Evolutionary conservation across 2,888 invertebrate species (phyloP).

Genomic region (Tortrix viridana): DNA sequence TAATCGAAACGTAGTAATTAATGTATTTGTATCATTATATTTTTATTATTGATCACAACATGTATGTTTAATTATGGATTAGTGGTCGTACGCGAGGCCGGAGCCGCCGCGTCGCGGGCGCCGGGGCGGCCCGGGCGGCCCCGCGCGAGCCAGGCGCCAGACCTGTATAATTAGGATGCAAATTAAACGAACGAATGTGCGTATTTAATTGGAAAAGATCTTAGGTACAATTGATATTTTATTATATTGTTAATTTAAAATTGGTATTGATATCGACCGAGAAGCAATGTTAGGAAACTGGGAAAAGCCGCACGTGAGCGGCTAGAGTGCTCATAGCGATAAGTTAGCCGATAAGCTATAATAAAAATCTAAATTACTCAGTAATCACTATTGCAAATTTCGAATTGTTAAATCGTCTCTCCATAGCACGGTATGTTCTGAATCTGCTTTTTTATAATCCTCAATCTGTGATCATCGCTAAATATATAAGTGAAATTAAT

Average conservation of each 20-base stretch:
- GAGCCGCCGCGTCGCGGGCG: conserved; percentile 41
- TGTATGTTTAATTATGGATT: conserved; percentile 72
- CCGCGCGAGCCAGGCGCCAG: conserved; percentile 44
- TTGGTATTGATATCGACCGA: conserved; percentile 81
- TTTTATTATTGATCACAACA: conserved; percentile 83
- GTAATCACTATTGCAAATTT: conserved; percentile 82
- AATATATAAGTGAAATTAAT: conserved; percentile 79
- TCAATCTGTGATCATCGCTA: conserved; percentile 84
- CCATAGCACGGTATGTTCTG: conserved; percentile 82
- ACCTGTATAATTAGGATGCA: conserved; percentile 68
- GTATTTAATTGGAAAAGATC: conserved; percentile 81
- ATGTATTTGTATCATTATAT: conserved; percentile 84
- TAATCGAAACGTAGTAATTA: conserved; percentile 82
- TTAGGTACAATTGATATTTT: conserved; percentile 84
- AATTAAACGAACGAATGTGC: conserved; percentile 70
- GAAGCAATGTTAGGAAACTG: conserved; percentile 78
- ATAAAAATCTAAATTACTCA: conserved; percentile 81
- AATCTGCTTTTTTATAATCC: conserved; percentile 83
- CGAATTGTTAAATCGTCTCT: conserved; percentile 80
- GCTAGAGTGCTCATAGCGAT: conserved; percentile 77
- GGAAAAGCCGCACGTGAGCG: conserved; percentile 66
- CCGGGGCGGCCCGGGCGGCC: conserved; percentile 40
- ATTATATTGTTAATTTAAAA: conserved; percentile 83
- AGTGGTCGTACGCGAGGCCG: conserved; percentile 61
- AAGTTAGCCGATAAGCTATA: conserved; percentile 81